Base-by-base conservation (phyloP, 2,888 invertebrate species). In the Scotopteryx bipunctaria region DNA sequence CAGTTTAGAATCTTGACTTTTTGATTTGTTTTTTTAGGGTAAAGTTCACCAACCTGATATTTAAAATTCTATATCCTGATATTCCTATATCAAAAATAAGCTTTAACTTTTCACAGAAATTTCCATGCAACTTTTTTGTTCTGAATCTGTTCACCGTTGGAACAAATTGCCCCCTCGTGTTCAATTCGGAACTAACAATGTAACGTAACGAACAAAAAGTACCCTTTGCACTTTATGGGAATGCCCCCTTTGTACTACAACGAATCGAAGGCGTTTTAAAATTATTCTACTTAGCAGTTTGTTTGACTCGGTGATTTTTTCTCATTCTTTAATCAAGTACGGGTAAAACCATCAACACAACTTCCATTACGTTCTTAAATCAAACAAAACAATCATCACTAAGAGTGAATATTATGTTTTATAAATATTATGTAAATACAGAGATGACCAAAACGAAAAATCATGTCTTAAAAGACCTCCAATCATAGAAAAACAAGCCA, bases 201-300 rank as follows among this genome's bases (percentile, higher is more conserved):
- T 42, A 50, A 27, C 50, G 42, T 48, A 54, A 50, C 48, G 54
- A 51, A 51, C 53, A 38, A 56, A 49, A 53, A 40, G 48, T 43
- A 46, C 36, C 33, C 17, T 23, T 33, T 48, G 41, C 38, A 53
- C 45, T 36, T 33, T 41, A 46, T 38, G 36, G 46, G 37, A 50
- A 47, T 48, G 46, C 41, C 42, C 37, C 44, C 41, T 38, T 53
- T 48, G 44, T 48, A 15, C 43, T 25, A 48, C 32, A 43, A 25
- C 11, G 32, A n/a, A 9, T 11, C 15, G 6, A 27, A 33, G 23
- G n/a, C n/a, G n/a, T 25, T 25, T 25, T 3, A 9, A 25, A 25
- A 27, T 11, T 27, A 9, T 27, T 9, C 4, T 9, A 11, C 1
- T 27, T 27, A 11, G 27, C 27, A 11, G 11, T 11, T 27, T 9